Base-by-base conservation (phyloP, 2,888 invertebrate genomes). In the Stenchaetothrips biformis region DNA sequence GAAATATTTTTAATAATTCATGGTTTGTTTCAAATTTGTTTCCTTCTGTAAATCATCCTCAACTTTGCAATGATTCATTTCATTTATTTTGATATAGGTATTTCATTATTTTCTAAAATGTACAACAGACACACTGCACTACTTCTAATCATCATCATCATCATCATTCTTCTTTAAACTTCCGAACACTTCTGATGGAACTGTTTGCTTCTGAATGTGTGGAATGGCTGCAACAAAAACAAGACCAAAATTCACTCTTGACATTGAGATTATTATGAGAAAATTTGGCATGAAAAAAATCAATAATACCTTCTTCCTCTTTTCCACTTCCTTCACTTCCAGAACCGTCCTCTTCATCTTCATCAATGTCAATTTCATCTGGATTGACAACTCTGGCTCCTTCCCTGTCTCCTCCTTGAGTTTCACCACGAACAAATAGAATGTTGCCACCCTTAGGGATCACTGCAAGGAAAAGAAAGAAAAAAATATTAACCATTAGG, bases 111-210 rank as follows among this genome's bases (percentile, higher is more conserved):
- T 11, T 0, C 7, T 25, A 21, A 25, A 74, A 18, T 53, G 53
- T 13, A 53, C 6, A 53, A 18, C 53, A 9, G 18, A 18, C 16
- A 18, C 9, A 18, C 53, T 13, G 13, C 53, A 53, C 53, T 53
- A 25, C 67, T 25, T 7, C 25, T 82, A 81, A 80, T 84, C 85
- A 79, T 86, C 85, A 67, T 86, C 86, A 77, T 85, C 84, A 80
- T 88, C 84, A 74, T 74, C 67, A 74, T 74, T 21, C 11, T 74
- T 85, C 83, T 89, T 90, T 82, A 96, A 89, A 83, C 94, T 91
- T 82, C 98, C 98, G 89, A 98, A 98, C 4, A 98, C 96, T 88
- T 97, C 94, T 78, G 93, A 90, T 59, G 98, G 98, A 83, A 98
- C 91, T 48, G 90, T 90, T 87, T 96, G 94, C 86, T 95, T 93